phyloP scores from a whole-genome alignment of 2,888 invertebrate genomes.

The Heliconius ismenius region DNA sequence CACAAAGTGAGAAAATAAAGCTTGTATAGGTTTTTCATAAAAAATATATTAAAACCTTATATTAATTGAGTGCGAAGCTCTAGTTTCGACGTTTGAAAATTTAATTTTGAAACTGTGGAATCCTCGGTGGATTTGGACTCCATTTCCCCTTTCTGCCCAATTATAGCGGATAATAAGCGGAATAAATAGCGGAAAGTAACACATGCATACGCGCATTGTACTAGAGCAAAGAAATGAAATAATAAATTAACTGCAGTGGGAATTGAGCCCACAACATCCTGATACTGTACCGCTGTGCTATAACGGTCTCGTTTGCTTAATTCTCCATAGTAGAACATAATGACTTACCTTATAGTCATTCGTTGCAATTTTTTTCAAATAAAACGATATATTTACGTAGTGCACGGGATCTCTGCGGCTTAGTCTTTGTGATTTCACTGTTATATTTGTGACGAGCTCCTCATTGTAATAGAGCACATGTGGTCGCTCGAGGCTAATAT shows the following conservation, averaged over 20 bases:
- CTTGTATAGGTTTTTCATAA: no score
- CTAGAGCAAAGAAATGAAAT: background rate
- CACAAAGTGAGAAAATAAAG: no score
- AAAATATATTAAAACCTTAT: no score
- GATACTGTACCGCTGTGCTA: no score
- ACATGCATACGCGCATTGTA: background rate
- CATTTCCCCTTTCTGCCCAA: background rate
- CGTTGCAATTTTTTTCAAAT: background rate
- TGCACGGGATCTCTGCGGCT: slow-evolving; percentile 11
- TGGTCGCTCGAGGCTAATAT: slow-evolving; percentile 10
- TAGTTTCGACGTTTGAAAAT: no score
- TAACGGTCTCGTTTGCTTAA: background rate
- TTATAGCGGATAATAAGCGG: no score
- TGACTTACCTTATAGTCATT: background rate
- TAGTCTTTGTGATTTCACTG: background rate
- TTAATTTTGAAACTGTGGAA: no score
- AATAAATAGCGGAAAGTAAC: background rate
- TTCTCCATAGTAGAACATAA: background rate
- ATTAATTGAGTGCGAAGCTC: no score
- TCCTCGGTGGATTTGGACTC: no score
- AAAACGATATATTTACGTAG: background rate
- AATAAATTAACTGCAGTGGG: background rate
- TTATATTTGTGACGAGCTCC: background rate
- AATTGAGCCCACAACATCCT: background rate
- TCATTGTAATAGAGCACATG: background rate